phyloP scores from a whole-genome alignment of 2,888 invertebrate species.

The Chymomyza fuscimana region DNA sequence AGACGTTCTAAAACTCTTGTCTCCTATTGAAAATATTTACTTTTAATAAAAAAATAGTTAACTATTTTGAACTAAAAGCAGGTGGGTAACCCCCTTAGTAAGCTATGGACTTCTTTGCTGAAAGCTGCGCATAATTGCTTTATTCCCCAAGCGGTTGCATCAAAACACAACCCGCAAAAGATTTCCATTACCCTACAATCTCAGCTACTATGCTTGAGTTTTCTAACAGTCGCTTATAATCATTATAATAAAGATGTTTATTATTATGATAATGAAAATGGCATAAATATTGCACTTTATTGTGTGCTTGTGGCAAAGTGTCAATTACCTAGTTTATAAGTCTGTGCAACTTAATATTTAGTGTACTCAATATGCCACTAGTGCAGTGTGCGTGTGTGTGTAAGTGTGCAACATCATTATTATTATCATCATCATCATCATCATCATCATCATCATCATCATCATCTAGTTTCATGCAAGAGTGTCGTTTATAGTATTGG shows the following conservation, averaged over 20 bases:
- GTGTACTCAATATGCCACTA: conserved; percentile 29
- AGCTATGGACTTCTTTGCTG: too few relatives aligned
- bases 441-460: background rate
- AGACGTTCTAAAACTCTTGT: too few relatives aligned
- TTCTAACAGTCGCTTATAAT: background rate
- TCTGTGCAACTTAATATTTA: conserved; percentile 22
- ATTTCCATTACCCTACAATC: background rate
- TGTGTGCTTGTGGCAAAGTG: conserved; percentile 21
- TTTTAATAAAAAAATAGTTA: too few relatives aligned
- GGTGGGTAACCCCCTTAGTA: too few relatives aligned
- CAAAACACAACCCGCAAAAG: background rate
- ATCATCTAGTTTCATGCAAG: conserved; percentile 43
- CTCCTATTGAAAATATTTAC: too few relatives aligned
- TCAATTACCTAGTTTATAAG: conserved; percentile 37
- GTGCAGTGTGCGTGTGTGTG: conserved; percentile 27
- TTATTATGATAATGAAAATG: background rate
- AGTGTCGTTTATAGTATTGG: background rate
- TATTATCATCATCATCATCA: background rate
- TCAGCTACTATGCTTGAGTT: background rate
- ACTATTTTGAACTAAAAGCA: too few relatives aligned
- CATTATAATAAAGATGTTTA: background rate
- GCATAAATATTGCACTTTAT: background rate
- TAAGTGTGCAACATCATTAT: background rate
- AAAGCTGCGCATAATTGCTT: too few relatives aligned
- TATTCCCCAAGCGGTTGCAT: background rate